Evolutionary conservation across 2,113 vertebrate genomes (phyloP), one percentile per base, ranked within the genome.

Genomic region (Phalacrocorax carbo): DNA sequence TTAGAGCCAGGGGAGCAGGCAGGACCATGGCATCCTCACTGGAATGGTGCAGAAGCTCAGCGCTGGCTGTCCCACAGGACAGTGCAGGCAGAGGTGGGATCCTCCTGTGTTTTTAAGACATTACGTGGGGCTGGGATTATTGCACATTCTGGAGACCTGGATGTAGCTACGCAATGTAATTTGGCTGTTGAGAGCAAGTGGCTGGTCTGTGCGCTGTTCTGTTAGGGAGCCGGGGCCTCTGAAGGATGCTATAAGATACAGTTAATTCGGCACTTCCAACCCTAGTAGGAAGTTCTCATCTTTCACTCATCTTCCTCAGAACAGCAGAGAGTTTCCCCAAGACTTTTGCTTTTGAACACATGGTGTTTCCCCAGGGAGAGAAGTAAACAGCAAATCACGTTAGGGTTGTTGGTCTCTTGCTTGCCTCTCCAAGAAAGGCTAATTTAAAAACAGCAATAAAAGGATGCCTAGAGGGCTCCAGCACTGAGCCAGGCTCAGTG

Each of bases 11-110:
- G 1, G 3, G 16, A 21, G 77, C 25, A 34, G 42, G 27, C 2
- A 7, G 77, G 58, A 65, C 16, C 1, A 0, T 2, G 7, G 42
- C 30, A 20, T n/a, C 77, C 77, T 64, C 11, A 2, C 23, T 1
- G 7, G 22, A 34, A 13, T 1, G 6, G 40, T 9, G 11, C 42
- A 9, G 42, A 27, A 40, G 62, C 52, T 1, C 15, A 42, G 44
- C 2, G 0, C 36, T 1, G 4, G 8, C 19, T 0, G 1, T n/a
- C 55, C 58, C 1, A 2, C 13, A 25, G 57, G 30, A 34, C n/a
- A 17, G 19, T 6, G 1, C 0, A 6, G 48, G 66, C 25, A 36
- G 72, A 30, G 18, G 10, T 10, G 14, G 20, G 14, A 18, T 66
- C 54, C 54, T 71, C 30, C n/a, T 20, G n/a, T 0, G 0, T 40